Conservation (phyloP, 2,888 invertebrate genomes). For the Andricus quercusramuli region DNA sequence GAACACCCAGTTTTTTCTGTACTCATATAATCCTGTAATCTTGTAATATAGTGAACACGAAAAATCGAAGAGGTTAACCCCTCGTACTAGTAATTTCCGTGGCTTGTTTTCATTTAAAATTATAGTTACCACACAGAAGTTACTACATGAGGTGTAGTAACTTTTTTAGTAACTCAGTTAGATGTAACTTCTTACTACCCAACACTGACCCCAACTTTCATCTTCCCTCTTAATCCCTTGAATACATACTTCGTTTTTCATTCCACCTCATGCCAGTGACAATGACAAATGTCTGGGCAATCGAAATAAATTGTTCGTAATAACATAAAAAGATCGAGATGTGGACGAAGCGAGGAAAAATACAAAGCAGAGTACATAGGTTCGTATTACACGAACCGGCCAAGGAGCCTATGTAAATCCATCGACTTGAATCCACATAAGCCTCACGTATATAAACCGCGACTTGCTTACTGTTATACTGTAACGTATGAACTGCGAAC, state of each 20-base stretch:
- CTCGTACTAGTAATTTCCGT: background rate
- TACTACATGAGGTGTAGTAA: background rate
- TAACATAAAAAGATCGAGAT: constrained; percentile 37
- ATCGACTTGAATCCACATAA: constrained; percentile 39
- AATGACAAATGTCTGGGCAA: constrained; percentile 34
- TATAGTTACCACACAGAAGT: background rate
- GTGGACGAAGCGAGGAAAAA: constrained; percentile 38
- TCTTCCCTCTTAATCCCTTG: background rate
- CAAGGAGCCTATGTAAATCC: constrained; percentile 37
- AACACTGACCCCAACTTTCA: constrained; percentile 6
- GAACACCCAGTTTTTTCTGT: no score
- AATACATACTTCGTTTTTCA: constrained; percentile 14
- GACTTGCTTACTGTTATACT: constrained; percentile 8
- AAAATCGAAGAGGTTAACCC: no score
- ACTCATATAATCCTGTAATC: no score
- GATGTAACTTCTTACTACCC: background rate
- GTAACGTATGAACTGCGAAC: constrained; percentile 19
- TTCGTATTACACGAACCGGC: constrained; percentile 38
- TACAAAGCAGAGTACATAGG: constrained; percentile 31
- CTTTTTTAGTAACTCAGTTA: constrained; percentile 2
- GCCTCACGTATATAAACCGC: constrained; percentile 20
- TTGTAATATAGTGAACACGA: no score
- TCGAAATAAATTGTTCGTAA: constrained; percentile 38
- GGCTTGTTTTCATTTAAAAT: background rate
- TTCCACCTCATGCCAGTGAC: constrained; percentile 36